These are phyloP conservation scores for Sebastes flavidus DNA, from an alignment of 2,797 vertebrate species.

Conservation along the genomic window DNA sequence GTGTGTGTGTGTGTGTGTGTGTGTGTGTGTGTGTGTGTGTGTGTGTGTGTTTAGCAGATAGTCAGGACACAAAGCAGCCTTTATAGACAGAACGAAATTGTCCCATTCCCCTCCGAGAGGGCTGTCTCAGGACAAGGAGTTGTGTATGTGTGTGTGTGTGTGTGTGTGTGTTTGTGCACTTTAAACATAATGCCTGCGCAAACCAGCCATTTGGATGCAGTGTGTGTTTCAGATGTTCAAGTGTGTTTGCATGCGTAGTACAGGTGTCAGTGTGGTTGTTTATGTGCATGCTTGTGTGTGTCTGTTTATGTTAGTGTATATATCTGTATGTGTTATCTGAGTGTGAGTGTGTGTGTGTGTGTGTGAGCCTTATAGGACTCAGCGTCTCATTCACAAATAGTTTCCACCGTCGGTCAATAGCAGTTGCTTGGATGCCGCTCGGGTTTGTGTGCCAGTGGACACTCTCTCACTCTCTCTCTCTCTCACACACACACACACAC, in stretches of 20 bases:
- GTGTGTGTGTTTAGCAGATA: conserved; percentile 51
- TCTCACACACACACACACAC: neutral
- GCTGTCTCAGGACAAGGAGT: conserved; percentile 35
- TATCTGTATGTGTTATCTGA: neutral
- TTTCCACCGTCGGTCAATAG: conserved; percentile 74
- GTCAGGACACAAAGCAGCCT: conserved; percentile 60
- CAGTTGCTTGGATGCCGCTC: conserved; percentile 75
- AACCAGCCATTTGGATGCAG: conserved; percentile 17
- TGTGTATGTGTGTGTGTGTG: conserved; percentile 1
- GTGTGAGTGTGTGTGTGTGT: neutral
- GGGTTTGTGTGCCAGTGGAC: conserved; percentile 23
- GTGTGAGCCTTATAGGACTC: conserved; percentile 14
- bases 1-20: conserved; percentile 17
- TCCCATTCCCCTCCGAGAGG: conserved; percentile 50
- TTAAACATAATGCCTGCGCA: neutral
- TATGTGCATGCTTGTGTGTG: neutral
- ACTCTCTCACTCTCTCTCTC: neutral
- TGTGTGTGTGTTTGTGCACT: neutral
- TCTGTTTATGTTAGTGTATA: neutral
- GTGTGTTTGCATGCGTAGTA: neutral
- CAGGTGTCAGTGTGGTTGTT: neutral
- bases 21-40: conserved; percentile 8
- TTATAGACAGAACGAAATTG: conserved; percentile 68
- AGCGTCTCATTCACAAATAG: conserved; percentile 74
- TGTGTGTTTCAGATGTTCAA: conserved; percentile 1